Conservation (phyloP, 2,797 vertebrate genomes). For the Xerus rutilus region DNA sequence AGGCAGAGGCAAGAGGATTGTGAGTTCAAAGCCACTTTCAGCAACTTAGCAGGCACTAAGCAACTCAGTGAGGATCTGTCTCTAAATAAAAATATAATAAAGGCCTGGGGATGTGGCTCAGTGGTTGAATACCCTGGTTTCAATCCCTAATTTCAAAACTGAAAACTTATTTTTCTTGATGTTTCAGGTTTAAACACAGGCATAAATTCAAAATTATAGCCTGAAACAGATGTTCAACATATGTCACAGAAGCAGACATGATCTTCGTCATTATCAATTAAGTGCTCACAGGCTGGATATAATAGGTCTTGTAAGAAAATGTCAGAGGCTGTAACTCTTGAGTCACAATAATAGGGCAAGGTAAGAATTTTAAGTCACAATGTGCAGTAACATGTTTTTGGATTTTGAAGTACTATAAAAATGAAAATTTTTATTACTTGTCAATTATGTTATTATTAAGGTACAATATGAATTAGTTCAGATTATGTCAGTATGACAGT, state of each 20-base stretch:
- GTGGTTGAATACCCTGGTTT: too few species aligned
- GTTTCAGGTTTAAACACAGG: constrained; percentile 41
- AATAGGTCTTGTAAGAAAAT: constrained; percentile 4
- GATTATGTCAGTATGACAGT: not conserved
- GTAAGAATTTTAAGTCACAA: not conserved
- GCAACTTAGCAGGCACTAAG: too few species aligned
- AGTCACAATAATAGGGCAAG: not conserved
- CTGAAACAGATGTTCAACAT: constrained; percentile 63
- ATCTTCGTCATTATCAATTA: constrained; percentile 77
- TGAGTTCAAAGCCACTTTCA: too few species aligned
- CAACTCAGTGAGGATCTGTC: too few species aligned
- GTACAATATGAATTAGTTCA: not conserved
- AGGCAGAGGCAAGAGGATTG: too few species aligned
- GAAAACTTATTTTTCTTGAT: constrained; percentile 1
- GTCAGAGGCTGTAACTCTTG: constrained; percentile 51
- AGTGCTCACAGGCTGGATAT: not conserved
- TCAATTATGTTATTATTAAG: not conserved
- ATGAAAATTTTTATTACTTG: not conserved
- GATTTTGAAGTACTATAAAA: not conserved
- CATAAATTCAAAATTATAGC: constrained; percentile 64
- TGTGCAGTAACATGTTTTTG: not conserved
- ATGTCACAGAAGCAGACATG: constrained; percentile 38
- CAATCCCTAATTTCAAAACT: not conserved
- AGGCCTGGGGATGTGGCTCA: too few species aligned
- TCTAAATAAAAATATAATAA: too few species aligned